Evolutionary conservation across 2,113 vertebrate species (phyloP), one percentile per base, ranked within the genome.

Genomic region (Brachypteracias leptosomus): DNA sequence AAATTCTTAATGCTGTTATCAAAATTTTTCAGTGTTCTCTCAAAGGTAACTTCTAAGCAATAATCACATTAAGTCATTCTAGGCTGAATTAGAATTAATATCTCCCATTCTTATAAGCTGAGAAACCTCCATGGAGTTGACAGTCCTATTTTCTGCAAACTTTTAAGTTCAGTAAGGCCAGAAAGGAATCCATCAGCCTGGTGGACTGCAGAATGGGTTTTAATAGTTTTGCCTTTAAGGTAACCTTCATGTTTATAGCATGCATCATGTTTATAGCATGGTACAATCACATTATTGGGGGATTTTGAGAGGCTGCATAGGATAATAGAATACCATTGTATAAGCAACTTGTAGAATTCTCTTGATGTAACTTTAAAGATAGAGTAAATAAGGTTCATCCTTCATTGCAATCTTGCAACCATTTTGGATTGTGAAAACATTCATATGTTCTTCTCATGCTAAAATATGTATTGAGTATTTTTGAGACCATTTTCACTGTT

Each of bases 241-340:
- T 58, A 29, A 65, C 40, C 59, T 97, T 96, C 75, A 80, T 95
- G 78, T 96, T 97, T 97, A 96, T 90, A 88, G 67, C 38, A 85
- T 40, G 59, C 46, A n/a, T 83, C 24, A 82, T 90, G 65, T 58
- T n/a, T n/a, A n/a, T n/a, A n/a, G n/a, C n/a, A 61, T 90, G 87
- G 72, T 62, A 87, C 36, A 62, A 58, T 95, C 71, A 76, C 81
- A 88, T 93, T 96, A 86, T 81, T 79, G 44, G 81, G 35, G 20
- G 12, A 61, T 94, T 96, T 96, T 85, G 80, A 86, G 21, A 90
- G 29, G 55, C 42, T 74, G 19, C 36, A 75, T 10, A 89, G 38
- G 76, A 62, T 92, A 92, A 89, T 87, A 74, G 65, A 77, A 85
- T 59, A 35, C 12, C 3, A 54, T 66, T 72, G 44, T 28, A 31